Percentiles rank a stretch among this genome's conserved stretches.
Evolutionary conservation across 2,113 vertebrate species (phyloP).

Genomic region (Gavia stellata): DNA sequence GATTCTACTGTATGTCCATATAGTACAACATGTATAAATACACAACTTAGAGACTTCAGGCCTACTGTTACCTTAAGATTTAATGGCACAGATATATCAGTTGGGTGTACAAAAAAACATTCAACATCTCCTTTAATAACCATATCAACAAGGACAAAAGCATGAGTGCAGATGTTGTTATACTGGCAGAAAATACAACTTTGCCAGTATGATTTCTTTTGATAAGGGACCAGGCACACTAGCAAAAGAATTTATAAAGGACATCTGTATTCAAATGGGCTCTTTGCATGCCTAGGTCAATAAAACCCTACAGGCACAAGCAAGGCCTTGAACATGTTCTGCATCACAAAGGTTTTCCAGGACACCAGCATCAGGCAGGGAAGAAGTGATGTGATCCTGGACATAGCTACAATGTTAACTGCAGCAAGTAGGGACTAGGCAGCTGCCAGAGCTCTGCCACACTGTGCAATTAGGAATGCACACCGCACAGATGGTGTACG

Average conservation of each 20-base stretch:
- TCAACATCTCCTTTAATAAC: background rate
- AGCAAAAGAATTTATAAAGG: background rate
- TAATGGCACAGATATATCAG: background rate
- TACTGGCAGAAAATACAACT: background rate
- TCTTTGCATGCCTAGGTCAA: background rate
- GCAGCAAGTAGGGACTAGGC: background rate
- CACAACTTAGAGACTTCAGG: background rate
- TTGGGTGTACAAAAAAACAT: background rate
- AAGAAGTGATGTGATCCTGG: background rate
- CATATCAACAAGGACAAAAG: background rate
- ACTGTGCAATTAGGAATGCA: background rate
- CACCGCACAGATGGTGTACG: background rate
- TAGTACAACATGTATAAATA: background rate
- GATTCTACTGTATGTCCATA: background rate
- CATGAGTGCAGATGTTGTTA: fast-evolving
- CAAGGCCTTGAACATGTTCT: background rate
- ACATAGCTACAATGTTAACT: background rate
- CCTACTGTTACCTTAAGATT: background rate
- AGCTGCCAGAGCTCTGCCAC: background rate
- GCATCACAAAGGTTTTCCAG: background rate
- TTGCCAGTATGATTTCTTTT: background rate
- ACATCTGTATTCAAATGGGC: background rate
- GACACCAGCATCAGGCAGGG: background rate
- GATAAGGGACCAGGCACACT: background rate
- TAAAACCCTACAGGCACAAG: background rate